These are phyloP conservation scores for Papilio machaon DNA, from an alignment of 1,140 invertebrate species.

Conservation along the genomic window DNA sequence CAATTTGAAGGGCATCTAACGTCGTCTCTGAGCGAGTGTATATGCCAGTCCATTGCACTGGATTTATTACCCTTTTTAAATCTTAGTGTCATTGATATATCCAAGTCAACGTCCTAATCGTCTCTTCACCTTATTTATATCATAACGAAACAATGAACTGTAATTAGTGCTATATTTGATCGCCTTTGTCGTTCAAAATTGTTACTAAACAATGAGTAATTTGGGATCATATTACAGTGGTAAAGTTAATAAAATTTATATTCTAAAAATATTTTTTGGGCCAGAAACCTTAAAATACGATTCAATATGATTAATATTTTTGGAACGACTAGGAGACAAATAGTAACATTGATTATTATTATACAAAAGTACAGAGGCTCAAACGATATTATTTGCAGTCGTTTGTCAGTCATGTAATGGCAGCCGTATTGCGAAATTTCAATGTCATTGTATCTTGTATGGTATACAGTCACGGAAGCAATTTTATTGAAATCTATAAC, in stretches of 20 bases:
- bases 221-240: background rate
- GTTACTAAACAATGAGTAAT: background rate
- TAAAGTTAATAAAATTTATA: background rate
- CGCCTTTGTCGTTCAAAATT: background rate
- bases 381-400: background rate
- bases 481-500: background rate
- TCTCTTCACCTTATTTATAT: background rate
- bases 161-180: slow-evolving; percentile 1
- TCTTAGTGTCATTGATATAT: background rate
- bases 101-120: background rate
- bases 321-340: no score
- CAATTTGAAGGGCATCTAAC: background rate
- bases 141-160: background rate
- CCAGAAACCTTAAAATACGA: background rate
- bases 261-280: background rate
- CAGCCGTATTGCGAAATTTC: slow-evolving; percentile 6
- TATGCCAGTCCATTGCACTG: background rate
- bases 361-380: background rate
- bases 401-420: background rate
- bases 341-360: no score
- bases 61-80: background rate
- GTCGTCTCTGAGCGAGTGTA: background rate
- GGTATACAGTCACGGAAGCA: background rate
- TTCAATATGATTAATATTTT: background rate
- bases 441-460: background rate